phyloP scores from a whole-genome alignment of 1,140 invertebrate species.

The Drosophila elegans region DNA sequence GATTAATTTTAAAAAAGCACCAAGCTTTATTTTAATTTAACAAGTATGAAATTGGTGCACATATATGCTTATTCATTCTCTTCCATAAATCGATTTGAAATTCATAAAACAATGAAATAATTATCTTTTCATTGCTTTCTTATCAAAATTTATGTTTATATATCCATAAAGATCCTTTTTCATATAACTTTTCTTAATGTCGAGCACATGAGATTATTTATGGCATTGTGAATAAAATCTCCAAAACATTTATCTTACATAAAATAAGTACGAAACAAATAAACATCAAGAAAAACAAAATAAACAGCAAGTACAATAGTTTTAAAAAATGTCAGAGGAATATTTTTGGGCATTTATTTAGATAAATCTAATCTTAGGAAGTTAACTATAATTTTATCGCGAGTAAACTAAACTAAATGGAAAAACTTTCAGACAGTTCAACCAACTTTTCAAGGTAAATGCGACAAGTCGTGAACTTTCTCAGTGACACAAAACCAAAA shows the following conservation, averaged over 20 bases:
- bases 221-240: not conserved
- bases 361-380: conserved; percentile 30
- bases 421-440: conserved; percentile 35
- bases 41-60: too few species aligned
- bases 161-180: not conserved
- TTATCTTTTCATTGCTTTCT: not conserved
- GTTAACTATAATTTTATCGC: not conserved
- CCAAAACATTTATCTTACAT: too few species aligned
- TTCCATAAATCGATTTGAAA: not conserved
- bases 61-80: not conserved
- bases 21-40: not conserved
- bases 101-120: not conserved
- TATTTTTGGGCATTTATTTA: conserved; percentile 17
- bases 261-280: not conserved
- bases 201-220: not conserved
- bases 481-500: conserved; percentile 19
- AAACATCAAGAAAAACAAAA: not conserved
- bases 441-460: conserved; percentile 46
- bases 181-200: not conserved
- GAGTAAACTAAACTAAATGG: too few species aligned
- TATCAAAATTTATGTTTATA: not conserved
- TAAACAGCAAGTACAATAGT: conserved; percentile 10
- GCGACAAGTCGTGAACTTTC: conserved; percentile 26
- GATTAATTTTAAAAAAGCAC: conserved; percentile 2
- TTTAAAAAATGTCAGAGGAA: conserved; percentile 14